Percentiles rank a stretch among this genome's conserved stretches.
Evolutionary conservation across 37 sponge, comb jelly and placozoan genomes (phyloP).

Genomic region (Halichondria panicea): DNA sequence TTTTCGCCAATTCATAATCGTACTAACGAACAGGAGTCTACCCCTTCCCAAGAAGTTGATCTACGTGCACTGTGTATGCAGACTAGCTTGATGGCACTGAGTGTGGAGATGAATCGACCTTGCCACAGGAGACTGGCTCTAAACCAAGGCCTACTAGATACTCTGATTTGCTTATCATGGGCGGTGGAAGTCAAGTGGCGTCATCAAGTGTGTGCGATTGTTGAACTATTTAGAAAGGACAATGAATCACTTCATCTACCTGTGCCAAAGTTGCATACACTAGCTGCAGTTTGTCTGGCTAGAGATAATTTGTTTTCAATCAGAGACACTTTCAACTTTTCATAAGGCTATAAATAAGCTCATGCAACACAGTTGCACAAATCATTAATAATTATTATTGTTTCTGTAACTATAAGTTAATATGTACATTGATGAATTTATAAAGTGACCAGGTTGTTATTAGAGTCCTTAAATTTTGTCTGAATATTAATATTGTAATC

Average conservation of each 20-base stretch:
- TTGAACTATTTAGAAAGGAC: background rate
- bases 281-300: constrained; percentile 3
- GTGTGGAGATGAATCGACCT: background rate
- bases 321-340: too few species aligned
- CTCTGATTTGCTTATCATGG: background rate
- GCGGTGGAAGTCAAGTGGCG: background rate
- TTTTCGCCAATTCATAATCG: background rate
- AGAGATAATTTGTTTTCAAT: background rate
- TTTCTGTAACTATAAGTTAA: too few species aligned
- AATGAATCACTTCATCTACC: background rate
- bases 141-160: background rate
- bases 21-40: background rate
- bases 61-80: background rate
- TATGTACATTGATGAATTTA: too few species aligned
- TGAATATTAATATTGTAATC: too few species aligned
- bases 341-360: too few species aligned
- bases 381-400: too few species aligned
- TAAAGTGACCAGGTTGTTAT: too few species aligned
- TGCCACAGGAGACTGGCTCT: background rate
- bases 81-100: background rate
- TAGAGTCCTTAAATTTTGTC: too few species aligned
- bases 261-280: background rate
- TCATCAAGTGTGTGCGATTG: background rate
- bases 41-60: background rate
- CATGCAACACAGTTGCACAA: too few species aligned